Evolutionary conservation across 1,140 invertebrate genomes (phyloP).

Genomic region (Lordiphosa stackelbergi): DNA sequence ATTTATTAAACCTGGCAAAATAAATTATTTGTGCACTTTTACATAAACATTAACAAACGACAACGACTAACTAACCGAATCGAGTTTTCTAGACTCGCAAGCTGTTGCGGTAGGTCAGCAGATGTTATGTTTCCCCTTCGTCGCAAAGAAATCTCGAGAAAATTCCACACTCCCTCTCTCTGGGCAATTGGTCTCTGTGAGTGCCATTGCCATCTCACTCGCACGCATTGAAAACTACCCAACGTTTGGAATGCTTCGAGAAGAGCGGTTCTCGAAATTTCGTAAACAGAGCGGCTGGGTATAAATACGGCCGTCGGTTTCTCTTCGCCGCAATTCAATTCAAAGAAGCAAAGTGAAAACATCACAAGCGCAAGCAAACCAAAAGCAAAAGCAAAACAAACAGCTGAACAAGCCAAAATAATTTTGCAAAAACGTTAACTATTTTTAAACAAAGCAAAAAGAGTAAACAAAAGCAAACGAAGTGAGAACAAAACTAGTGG

Average conservation of each 20-base stretch:
- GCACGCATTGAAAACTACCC: neutral
- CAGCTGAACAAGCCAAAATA: conserved; percentile 40
- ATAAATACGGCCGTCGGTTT: conserved; percentile 49
- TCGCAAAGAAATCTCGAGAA: neutral
- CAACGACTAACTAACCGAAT: neutral
- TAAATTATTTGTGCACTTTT: no score
- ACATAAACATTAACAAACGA: no score
- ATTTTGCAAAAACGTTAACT: conserved; percentile 2
- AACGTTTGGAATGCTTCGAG: conserved; percentile 36
- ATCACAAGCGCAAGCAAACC: conserved; percentile 44
- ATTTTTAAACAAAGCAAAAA: conserved; percentile 2
- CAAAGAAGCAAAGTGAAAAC: conserved; percentile 56
- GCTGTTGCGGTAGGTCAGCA: no score
- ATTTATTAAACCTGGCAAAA: no score
- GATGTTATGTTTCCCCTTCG: no score
- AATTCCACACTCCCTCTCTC: conserved; percentile 1
- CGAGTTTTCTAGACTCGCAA: conserved; percentile 6
- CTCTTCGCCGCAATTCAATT: conserved; percentile 52
- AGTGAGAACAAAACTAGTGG: neutral
- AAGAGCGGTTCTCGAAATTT: conserved; percentile 48
- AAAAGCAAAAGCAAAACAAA: conserved; percentile 32
- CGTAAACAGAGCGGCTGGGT: conserved; percentile 36
- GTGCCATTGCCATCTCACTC: neutral
- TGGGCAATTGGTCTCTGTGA: neutral
- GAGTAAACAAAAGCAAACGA: neutral